A percentile compares a stretch with the other conserved stretches of the same genome.
Conservation (phyloP, 2,888 invertebrate genomes). For the Ametastegia equiseti region DNA sequence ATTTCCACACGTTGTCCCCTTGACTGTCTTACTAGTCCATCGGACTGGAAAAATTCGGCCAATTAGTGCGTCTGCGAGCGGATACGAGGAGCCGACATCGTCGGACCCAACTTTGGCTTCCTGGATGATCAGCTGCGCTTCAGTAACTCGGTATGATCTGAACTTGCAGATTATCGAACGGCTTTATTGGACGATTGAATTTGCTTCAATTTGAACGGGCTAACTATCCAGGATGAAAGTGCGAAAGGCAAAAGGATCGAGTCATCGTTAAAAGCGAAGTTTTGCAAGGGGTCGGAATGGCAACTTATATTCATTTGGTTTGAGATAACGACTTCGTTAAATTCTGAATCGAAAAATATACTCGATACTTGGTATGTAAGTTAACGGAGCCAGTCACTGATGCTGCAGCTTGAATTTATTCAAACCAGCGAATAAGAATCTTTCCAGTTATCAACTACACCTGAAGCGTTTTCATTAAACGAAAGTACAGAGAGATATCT, state of each 20-base stretch:
- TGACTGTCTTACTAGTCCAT: slow-evolving; percentile 11
- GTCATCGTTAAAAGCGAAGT: slow-evolving; percentile 27
- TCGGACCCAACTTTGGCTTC: slow-evolving; percentile 1
- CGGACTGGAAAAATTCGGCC: slow-evolving; percentile 27
- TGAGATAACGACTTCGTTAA: background rate
- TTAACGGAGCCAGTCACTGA: background rate
- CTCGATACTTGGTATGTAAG: background rate
- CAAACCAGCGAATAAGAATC: background rate
- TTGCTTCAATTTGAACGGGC: background rate
- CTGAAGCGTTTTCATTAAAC: background rate
- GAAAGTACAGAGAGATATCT: background rate
- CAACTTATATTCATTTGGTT: background rate
- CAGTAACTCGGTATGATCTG: slow-evolving; percentile 11
- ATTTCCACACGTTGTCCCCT: background rate
- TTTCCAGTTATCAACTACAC: background rate
- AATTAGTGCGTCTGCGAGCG: slow-evolving; percentile 29
- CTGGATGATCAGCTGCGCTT: slow-evolving; percentile 18
- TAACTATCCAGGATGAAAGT: background rate
- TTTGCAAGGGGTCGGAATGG: background rate
- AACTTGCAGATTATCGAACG: slow-evolving; percentile 17
- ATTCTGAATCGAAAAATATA: slow-evolving; percentile 8
- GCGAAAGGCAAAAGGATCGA: background rate
- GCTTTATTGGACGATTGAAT: slow-evolving; percentile 2
- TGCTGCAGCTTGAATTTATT: background rate
- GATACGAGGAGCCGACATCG: background rate